Evolutionary conservation across 2,888 invertebrate genomes (phyloP), one percentile per base, ranked within the genome.

Genomic region (Rotaria macrura): DNA sequence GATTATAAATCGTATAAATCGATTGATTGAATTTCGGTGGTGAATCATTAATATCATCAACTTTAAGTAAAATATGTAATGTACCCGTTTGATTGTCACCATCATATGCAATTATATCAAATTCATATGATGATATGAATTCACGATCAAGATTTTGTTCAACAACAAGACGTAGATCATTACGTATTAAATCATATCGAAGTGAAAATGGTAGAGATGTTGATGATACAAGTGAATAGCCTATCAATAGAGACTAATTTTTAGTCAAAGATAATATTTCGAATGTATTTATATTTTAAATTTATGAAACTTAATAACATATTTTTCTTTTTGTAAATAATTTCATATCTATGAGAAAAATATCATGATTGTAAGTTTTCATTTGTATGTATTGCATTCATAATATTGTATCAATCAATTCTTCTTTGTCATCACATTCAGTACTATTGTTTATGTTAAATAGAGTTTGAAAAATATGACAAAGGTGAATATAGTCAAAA

Each of bases 121-220:
- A 79, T 43, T 25, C 9, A 79, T 79, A 79, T 25, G 79, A 79
- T 25, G 79, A 79, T 25, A n/a, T 43, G 14, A 25, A n/a, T 43
- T 79, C 79, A 4, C 79, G 79, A 43, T 79, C 79, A 25, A 79
- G 79, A 17, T 38, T 23, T 79, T 79, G 2, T 4, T 79, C 23
- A 79, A 79, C 43, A 25, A 79, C 43, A 40, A 79, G 43, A 20
- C 43, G n/a, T n/a, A 79, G 43, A 79, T 79, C 79, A 40, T 38
- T 38, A 43, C 79, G 79, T n/a, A n/a, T 43, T 43, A 79, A n/a
- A 79, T 79, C 79, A 79, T 79, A 79, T 17, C n/a, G 79, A 43
- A 79, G 43, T 43, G 43, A 40, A 43, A 79, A 79, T 43, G 79
- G 79, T 14, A 40, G 43, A 43, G 12, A 1, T n/a, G n/a, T n/a